phyloP scores from a whole-genome alignment of 1,140 invertebrate species.

The Achroia grisella region DNA sequence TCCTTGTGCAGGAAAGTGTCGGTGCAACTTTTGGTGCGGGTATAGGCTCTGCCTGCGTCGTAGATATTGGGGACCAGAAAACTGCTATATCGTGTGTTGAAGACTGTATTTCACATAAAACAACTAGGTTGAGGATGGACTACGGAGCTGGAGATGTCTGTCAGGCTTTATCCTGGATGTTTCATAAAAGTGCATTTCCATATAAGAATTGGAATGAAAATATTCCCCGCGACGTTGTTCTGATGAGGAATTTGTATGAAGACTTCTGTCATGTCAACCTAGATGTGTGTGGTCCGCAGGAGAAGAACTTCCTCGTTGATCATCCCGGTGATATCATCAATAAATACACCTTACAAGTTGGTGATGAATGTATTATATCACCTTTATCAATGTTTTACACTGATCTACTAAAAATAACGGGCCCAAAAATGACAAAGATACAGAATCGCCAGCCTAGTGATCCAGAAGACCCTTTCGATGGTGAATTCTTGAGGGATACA shows the following conservation, averaged over 20 bases:
- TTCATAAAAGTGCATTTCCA: conserved; percentile 92
- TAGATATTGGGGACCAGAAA: conserved; percentile 97
- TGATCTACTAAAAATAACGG: conserved; percentile 90
- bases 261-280: conserved; percentile 93
- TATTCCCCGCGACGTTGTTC: conserved; percentile 80
- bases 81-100: conserved; percentile 97
- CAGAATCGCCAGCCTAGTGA: conserved; percentile 86
- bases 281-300: conserved; percentile 88
- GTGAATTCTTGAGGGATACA: conserved; percentile 91
- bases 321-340: conserved; percentile 81
- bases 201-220: conserved; percentile 85
- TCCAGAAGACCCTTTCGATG: conserved; percentile 95
- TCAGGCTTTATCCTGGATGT: conserved; percentile 88
- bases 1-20: conserved; percentile 89
- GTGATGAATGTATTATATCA: conserved; percentile 94
- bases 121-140: conserved; percentile 86
- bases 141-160: conserved; percentile 94
- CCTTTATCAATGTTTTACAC: conserved; percentile 92
- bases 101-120: conserved; percentile 94
- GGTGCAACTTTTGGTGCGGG: conserved; percentile 96
- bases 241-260: conserved; percentile 91
- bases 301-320: conserved; percentile 85
- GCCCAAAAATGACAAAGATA: conserved; percentile 80
- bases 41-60: conserved; percentile 92
- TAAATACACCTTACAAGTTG: conserved; percentile 88